Evolutionary conservation across 2,797 vertebrate species (phyloP), one percentile per base, ranked within the genome.

Genomic region (Decapterus maruadsi): DNA sequence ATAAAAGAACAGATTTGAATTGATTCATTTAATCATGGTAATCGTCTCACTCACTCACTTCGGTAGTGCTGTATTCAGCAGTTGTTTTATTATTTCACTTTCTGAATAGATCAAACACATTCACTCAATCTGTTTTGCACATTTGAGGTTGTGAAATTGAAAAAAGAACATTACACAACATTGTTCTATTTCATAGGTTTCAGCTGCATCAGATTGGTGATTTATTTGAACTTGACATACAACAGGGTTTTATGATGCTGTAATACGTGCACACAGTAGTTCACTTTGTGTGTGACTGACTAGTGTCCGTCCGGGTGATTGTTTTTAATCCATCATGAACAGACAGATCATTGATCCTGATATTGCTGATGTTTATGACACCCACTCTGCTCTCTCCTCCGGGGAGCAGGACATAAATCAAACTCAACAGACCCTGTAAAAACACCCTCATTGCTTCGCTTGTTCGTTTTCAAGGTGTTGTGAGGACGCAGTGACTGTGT

Each of bases 371-470:
- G 31, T 78, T 42, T 66, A 63, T 34, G 65, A 81, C 73, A 38
- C 80, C 59, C 14, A 14, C 26, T 57, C 19, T 71, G 34, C 62
- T 51, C 48, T 45, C 12, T 58, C 43, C 59, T 26, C 48, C 29
- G 22, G 46, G 40, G 50, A 72, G 31, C 1, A 1, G 31, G 34
- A 65, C 72, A 76, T 87, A 69, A 74, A 83, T 88, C 78, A 88
- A 61, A 57, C 50, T 48, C 53, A 80, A 51, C 87, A 79, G 71
- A 80, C 42, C 59, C 56, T 74, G 58, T 74, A 45, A 85, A 80
- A 77, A 80, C 75, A 45, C 70, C 71, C 46, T 36, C 51, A 63
- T 8, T 43, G 60, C 61, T 51, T 34, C 19, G 17, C 46, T 22
- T 9, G 9, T 67, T 64, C 38, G 55, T 63, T 78, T 75, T 70